Evolutionary conservation across 2,797 vertebrate genomes (phyloP).

Genomic region (Halcyon badia): DNA sequence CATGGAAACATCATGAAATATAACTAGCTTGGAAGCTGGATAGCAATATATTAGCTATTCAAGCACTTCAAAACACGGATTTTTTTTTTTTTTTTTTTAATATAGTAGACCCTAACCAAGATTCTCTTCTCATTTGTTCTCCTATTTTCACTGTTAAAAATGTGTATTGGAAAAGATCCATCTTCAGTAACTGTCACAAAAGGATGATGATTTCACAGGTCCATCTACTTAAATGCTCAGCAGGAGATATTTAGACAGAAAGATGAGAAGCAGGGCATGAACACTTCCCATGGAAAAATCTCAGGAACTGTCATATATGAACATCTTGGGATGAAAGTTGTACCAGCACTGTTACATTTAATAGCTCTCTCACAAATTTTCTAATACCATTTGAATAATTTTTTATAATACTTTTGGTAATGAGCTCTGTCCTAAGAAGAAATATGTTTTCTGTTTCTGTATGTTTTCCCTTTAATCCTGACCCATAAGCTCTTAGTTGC

Average conservation of each 20-base stretch:
- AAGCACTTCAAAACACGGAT: background rate
- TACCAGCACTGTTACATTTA: background rate
- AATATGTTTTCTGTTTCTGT: background rate
- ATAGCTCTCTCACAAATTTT: background rate
- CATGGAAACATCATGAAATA: conserved; percentile 54
- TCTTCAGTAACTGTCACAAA: background rate
- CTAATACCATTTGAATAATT: background rate
- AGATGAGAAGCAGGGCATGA: background rate
- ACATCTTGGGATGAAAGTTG: background rate
- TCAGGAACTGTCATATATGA: background rate
- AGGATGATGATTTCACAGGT: background rate
- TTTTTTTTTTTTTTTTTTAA: background rate
- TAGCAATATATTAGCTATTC: background rate
- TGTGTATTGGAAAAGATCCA: background rate
- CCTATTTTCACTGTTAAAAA: background rate
- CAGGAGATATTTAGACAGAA: background rate
- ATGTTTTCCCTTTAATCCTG: background rate
- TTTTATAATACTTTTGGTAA: background rate
- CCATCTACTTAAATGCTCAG: background rate
- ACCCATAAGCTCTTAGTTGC: background rate
- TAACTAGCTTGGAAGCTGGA: conserved; percentile 11
- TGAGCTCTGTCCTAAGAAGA: background rate
- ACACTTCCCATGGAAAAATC: background rate
- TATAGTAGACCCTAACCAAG: background rate
- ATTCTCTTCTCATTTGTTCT: background rate